These are phyloP conservation scores for Carlito syrichta DNA, from an alignment of 2,113 vertebrate species.

Conservation along the genomic window DNA sequence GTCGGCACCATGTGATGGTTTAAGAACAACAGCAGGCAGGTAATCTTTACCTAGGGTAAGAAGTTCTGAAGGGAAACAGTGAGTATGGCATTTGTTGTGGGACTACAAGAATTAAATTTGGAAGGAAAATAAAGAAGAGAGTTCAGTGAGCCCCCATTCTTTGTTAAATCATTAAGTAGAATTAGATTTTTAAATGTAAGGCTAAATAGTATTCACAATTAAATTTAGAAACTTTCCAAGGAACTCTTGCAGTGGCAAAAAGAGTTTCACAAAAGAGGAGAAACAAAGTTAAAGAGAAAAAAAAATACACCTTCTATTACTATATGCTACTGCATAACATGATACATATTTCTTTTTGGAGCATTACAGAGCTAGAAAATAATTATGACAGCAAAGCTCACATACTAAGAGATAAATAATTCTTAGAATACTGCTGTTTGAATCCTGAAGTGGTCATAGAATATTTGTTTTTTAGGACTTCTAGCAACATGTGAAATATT, in stretches of 20 bases:
- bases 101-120: not conserved
- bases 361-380: not conserved
- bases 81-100: not conserved
- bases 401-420: not conserved
- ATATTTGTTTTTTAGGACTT: not conserved
- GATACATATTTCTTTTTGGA: slow-evolving; percentile 43
- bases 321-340: not conserved
- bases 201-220: not conserved
- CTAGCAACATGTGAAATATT: not conserved
- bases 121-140: not conserved
- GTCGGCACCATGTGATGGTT: not conserved
- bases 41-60: not conserved
- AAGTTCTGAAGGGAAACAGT: not conserved
- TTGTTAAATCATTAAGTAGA: slow-evolving; percentile 15
- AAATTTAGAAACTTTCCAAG: slow-evolving; percentile 32
- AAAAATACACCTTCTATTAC: slow-evolving; percentile 51
- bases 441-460: not conserved
- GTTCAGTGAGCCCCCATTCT: not conserved
- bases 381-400: not conserved
- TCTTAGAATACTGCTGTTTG: not conserved
- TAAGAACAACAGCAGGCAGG: not conserved
- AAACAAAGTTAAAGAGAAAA: slow-evolving; percentile 14
- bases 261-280: slow-evolving; percentile 53
- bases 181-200: slow-evolving; percentile 16
- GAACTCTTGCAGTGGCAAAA: slow-evolving; percentile 40